Conservation (phyloP, 2,113 vertebrate species). For the Thinocorus orbignyianus region DNA sequence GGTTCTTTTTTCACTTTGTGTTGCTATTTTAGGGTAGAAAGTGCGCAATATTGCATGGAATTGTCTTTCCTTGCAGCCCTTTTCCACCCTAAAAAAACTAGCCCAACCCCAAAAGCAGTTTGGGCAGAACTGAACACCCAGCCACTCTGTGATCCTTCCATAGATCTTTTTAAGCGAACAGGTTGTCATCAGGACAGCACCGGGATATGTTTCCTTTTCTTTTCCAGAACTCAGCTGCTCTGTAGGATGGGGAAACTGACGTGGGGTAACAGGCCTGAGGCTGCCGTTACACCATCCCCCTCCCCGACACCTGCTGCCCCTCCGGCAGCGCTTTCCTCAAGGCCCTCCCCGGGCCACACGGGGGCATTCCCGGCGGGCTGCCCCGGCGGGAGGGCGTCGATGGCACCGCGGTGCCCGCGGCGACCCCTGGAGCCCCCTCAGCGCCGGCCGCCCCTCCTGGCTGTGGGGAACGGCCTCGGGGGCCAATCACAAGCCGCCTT, state of each 20-base stretch:
- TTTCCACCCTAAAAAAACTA: background rate
- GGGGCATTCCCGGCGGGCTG: accelerated
- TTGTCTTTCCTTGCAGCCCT: accelerated
- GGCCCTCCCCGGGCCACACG: background rate
- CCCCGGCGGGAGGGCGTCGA: too few relatives aligned
- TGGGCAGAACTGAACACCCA: background rate
- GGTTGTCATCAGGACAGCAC: accelerated
- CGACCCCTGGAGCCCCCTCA: accelerated
- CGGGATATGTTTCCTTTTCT: accelerated
- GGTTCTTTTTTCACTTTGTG: background rate
- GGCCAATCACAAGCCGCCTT: background rate
- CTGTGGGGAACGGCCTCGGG: accelerated
- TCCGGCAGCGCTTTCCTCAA: too few relatives aligned
- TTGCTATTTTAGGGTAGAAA: background rate
- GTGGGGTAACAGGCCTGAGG: accelerated
- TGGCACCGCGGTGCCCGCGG: accelerated
- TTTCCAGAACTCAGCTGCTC: background rate
- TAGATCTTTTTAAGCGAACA: accelerated
- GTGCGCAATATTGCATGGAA: background rate
- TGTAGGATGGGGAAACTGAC: accelerated
- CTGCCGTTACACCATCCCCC: accelerated
- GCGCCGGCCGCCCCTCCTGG: accelerated
- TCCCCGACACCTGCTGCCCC: accelerated
- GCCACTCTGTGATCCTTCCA: accelerated
- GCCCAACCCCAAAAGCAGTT: accelerated